Conservation (phyloP, 2,888 invertebrate species). For the Stegana nigrithorax region DNA sequence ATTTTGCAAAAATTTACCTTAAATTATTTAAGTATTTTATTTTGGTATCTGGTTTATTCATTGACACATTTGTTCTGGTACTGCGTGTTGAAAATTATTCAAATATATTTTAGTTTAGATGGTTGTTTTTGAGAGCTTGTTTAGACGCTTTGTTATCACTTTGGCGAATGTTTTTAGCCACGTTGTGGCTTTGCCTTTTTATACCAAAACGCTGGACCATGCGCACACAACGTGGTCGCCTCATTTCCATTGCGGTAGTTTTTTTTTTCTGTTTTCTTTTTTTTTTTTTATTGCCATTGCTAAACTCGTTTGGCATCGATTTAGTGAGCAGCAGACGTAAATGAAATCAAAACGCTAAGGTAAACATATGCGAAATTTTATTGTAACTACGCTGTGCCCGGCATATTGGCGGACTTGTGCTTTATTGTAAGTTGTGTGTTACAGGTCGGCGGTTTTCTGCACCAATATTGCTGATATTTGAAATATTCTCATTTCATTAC, state of each 20-base stretch:
- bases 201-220: not conserved
- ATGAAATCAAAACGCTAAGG: not conserved
- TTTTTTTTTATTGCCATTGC: conserved; percentile 29
- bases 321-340: not conserved
- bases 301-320: conserved; percentile 23
- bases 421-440: no score
- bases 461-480: no score
- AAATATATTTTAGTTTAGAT: not conserved
- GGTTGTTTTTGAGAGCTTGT: not conserved
- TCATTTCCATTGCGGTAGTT: no score
- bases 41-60: conserved; percentile 66
- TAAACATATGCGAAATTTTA: no score
- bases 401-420: no score
- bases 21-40: conserved; percentile 65
- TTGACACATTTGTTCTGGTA: conserved; percentile 62
- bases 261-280: not conserved
- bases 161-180: not conserved
- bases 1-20: conserved; percentile 50
- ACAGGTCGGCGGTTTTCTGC: no score
- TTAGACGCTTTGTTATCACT: not conserved
- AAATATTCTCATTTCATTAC: no score
- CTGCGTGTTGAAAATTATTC: conserved; percentile 24
- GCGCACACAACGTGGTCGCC: not conserved
- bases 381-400: no score
- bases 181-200: not conserved